Base-by-base conservation (phyloP, 2,888 invertebrate species). In the Exephanes ischioxanthus region DNA sequence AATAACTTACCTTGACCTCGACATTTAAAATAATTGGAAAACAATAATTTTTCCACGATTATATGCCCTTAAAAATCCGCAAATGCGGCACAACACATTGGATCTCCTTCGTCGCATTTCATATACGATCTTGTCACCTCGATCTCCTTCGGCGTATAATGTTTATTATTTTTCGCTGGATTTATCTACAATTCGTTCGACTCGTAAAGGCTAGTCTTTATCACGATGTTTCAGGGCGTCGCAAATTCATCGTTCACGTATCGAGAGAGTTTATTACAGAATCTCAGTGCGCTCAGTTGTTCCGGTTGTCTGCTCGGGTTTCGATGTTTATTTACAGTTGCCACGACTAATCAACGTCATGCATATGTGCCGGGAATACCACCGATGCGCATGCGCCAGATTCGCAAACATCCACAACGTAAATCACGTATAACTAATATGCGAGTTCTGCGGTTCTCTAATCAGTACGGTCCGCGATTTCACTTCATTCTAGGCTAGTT, bases 321-420 rank as follows among this genome's bases (percentile, higher is more conserved):
- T 22, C 37, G 58, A 53, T 41, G 53, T 78, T 78, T 78, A 68
- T 70, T 68, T 58, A 55, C 68, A n/a, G 55, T 68, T 53, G 26
- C 26, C 33, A 19, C 55, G 45, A 78, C 58, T 55, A 11, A 76
- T 77, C 67, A 53, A 33, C n/a, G n/a, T 61, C 68, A 58, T 30
- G 58, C 58, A 58, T 26, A 26, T 58, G 26, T 22, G 11, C 58
- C 4, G 9, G 11, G 14, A 22, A 26, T 58, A 58, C 4, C 11
- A 14, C 58, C 58, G 58, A 11, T 9, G 58, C 26, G 58, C 22
- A 22, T 58, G 58, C 26, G 4, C 58, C 58, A 58, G 14, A 58
- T 26, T 0, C 3, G 4, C 26, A 58, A 58, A 26, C 26, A 58
- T 26, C 14, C 26, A 5, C 58, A 5, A 58, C 22, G 22, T 26